phyloP scores from a whole-genome alignment of 2,113 vertebrate species.

The Neoarius graeffei region DNA sequence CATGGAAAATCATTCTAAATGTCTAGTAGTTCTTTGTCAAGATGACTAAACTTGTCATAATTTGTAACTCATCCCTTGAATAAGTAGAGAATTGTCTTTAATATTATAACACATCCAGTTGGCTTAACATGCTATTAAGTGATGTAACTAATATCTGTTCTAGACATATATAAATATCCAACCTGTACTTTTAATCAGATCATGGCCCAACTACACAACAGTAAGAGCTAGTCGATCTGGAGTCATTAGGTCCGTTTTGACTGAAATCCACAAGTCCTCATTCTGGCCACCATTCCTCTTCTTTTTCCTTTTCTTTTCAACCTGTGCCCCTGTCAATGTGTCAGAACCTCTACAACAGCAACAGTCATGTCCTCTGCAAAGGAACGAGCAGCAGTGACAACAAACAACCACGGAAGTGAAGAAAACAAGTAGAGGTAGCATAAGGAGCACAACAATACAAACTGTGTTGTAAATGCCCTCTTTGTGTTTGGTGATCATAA shows the following conservation, averaged over 20 bases:
- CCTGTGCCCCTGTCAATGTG: constrained; percentile 39
- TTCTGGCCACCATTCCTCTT: constrained; percentile 66
- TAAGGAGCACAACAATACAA: constrained; percentile 83
- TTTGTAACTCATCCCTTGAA: not conserved
- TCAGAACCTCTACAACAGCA: constrained; percentile 51
- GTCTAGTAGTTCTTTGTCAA: not conserved
- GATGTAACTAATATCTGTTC: constrained; percentile 5
- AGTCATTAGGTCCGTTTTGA: constrained; percentile 82
- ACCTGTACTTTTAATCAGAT: not conserved
- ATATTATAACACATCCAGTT: not conserved
- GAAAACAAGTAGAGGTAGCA: constrained; percentile 80
- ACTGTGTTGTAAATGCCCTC: constrained; percentile 86
- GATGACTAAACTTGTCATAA: not conserved
- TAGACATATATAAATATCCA: constrained; percentile 50
- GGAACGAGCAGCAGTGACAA: constrained; percentile 90
- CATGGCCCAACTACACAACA: constrained; percentile 54
- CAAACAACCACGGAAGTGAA: constrained; percentile 78
- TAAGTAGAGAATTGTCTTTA: not conserved
- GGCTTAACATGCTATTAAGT: not conserved
- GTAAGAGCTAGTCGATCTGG: constrained; percentile 72
- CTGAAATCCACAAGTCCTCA: constrained; percentile 92
- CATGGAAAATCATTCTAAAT: not conserved
- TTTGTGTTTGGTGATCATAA: constrained; percentile 78
- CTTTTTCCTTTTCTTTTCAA: constrained; percentile 76
- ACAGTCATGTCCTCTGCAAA: constrained; percentile 55